Evolutionary conservation across 1,140 invertebrate genomes (phyloP).

Genomic region (Galleria mellonella): DNA sequence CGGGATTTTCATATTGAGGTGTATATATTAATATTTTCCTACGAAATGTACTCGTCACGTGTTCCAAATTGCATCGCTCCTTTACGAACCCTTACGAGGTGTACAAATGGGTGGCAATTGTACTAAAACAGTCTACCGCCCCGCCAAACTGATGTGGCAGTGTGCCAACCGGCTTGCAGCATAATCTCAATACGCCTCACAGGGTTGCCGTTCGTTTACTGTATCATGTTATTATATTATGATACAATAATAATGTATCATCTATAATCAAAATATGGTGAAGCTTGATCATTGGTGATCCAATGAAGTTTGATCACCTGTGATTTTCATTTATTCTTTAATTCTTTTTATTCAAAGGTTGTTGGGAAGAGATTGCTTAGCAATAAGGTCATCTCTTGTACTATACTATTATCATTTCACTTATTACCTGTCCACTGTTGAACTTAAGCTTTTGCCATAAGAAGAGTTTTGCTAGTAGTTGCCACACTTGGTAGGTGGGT

Average conservation of each 20-base stretch:
- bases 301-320: too few species aligned
- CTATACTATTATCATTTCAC: too few species aligned
- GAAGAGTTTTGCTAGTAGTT: too few species aligned
- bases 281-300: background rate
- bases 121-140: constrained; percentile 28
- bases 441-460: too few species aligned
- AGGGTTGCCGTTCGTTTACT: too few species aligned
- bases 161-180: constrained; percentile 15
- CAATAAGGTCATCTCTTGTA: too few species aligned
- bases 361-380: too few species aligned
- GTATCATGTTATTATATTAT: background rate
- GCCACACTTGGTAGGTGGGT: too few species aligned
- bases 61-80: constrained; percentile 17
- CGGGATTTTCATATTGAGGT: too few species aligned
- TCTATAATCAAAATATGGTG: background rate
- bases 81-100: constrained; percentile 10
- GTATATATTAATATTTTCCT: background rate
- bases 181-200: constrained; percentile 18
- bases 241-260: background rate
- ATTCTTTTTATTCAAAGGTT: too few species aligned
- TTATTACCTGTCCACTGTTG: too few species aligned
- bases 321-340: too few species aligned
- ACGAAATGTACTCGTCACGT: constrained; percentile 10
- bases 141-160: constrained; percentile 29
- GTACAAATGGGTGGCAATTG: constrained; percentile 41